Percentiles rank a stretch among this genome's conserved stretches.
Evolutionary conservation across 2,113 vertebrate species (phyloP).

Genomic region (Tamias sibiricus): DNA sequence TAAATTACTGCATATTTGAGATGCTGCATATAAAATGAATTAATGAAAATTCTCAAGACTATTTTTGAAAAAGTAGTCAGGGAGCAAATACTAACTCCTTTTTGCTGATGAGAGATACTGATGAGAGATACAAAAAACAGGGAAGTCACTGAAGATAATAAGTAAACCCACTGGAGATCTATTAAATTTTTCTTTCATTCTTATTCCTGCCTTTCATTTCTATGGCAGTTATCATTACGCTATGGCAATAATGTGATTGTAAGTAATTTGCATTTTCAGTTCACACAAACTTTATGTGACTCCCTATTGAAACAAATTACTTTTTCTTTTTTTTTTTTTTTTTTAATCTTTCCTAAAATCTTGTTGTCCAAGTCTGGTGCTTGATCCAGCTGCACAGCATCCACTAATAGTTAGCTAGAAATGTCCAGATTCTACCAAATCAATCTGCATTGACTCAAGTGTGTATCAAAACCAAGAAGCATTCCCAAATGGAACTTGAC

Average conservation of each 20-base stretch:
- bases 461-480: background rate
- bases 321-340: background rate
- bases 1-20: constrained; percentile 40
- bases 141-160: background rate
- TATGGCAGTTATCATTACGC: background rate
- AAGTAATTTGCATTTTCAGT: background rate
- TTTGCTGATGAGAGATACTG: background rate
- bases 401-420: background rate
- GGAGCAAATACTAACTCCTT: background rate
- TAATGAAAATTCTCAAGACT: background rate
- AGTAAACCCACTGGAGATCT: no score
- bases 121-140: background rate
- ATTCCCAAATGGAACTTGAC: background rate
- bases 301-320: background rate
- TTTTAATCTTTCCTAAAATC: background rate
- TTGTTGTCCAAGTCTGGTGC: background rate
- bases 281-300: background rate
- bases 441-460: background rate
- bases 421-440: background rate
- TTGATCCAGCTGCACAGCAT: background rate
- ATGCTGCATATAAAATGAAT: constrained; percentile 7
- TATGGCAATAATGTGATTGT: background rate
- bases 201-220: background rate
- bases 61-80: constrained; percentile 27
- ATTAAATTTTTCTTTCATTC: background rate